Evolutionary conservation across 2,797 vertebrate genomes (phyloP).

Genomic region (Sphenopsis melanotis): DNA sequence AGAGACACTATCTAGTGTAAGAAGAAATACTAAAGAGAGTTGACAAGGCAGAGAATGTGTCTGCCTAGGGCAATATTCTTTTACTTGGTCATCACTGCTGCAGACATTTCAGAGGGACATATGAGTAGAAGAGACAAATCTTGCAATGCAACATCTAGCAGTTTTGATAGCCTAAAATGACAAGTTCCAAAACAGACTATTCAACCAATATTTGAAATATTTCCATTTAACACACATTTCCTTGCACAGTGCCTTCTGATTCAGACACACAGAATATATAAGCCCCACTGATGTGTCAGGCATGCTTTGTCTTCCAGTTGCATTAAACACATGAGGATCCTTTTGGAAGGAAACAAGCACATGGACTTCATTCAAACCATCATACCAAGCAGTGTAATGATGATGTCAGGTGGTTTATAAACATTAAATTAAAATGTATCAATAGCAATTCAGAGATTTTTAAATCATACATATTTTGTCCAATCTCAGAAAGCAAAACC

Average conservation of each 20-base stretch:
- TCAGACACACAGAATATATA: neutral
- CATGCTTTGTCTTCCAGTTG: neutral
- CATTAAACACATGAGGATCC: neutral
- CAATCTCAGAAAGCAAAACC: neutral
- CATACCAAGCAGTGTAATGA: neutral
- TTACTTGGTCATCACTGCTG: neutral
- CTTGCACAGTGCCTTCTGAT: neutral
- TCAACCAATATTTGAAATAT: neutral
- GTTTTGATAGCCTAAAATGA: neutral
- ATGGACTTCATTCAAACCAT: neutral
- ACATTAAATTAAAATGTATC: neutral
- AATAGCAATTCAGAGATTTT: neutral
- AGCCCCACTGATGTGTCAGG: neutral
- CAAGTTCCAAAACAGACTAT: neutral
- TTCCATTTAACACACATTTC: neutral
- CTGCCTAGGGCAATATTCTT: neutral
- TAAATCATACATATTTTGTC: neutral
- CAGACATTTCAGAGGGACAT: neutral
- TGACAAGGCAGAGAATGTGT: neutral
- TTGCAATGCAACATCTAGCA: neutral
- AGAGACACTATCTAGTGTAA: neutral
- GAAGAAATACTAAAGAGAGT: neutral
- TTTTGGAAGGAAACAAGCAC: neutral
- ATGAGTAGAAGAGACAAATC: neutral
- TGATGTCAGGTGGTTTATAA: neutral